Evolutionary conservation across 1,140 invertebrate genomes (phyloP).

Genomic region (Heliconius nattereri): DNA sequence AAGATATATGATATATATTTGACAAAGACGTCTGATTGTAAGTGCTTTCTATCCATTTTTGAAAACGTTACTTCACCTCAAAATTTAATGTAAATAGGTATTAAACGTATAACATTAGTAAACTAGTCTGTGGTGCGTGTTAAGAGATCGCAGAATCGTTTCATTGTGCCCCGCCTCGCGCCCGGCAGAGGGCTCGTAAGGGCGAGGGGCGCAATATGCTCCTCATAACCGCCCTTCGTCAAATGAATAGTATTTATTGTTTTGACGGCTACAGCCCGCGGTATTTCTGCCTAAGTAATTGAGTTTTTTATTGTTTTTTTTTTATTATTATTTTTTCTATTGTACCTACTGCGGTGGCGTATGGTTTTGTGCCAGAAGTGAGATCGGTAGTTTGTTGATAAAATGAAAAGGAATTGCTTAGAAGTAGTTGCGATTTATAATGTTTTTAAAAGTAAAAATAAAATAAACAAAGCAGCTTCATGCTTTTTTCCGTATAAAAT

Average conservation of each 20-base stretch:
- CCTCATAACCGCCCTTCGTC: slow-evolving; percentile 49
- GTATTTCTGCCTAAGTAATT: slow-evolving; percentile 15
- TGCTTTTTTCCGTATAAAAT: too few relatives aligned
- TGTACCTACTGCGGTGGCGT: background rate
- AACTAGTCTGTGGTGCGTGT: slow-evolving; percentile 24
- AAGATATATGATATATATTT: too few relatives aligned
- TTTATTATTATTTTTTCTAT: background rate
- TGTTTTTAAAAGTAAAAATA: background rate
- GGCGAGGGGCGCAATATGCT: slow-evolving; percentile 57
- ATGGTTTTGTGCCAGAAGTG: background rate
- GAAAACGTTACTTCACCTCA: too few relatives aligned
- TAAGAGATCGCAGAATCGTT: slow-evolving; percentile 55
- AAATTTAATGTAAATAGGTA: too few relatives aligned
- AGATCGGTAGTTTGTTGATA: background rate
- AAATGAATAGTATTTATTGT: slow-evolving; percentile 56
- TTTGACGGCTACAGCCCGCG: slow-evolving; percentile 42
- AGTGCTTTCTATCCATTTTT: too few relatives aligned
- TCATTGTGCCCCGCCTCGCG: slow-evolving; percentile 48
- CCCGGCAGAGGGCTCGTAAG: slow-evolving; percentile 33
- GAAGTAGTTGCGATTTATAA: background rate
- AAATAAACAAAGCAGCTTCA: too few relatives aligned
- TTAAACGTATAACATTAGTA: background rate
- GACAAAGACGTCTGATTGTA: too few relatives aligned
- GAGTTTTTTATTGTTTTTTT: slow-evolving; percentile 6
- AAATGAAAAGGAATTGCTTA: background rate